These are phyloP conservation scores for Gila robusta DNA, from an alignment of 2,797 vertebrate species.

Conservation along the genomic window DNA sequence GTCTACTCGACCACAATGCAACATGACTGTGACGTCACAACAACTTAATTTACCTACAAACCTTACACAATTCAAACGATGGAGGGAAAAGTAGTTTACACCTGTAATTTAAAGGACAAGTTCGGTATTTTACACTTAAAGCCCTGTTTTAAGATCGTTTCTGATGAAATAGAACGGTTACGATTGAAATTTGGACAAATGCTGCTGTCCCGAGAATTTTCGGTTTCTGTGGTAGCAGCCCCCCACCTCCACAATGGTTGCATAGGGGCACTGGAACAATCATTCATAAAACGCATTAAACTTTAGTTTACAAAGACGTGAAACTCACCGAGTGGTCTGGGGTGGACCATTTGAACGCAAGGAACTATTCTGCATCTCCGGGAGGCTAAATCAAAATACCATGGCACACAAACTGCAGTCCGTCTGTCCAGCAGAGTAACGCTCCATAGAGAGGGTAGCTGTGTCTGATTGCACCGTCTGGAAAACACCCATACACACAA, in stretches of 20 bases:
- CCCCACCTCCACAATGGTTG: too few relatives aligned
- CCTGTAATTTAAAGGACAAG: background rate
- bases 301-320: too few relatives aligned
- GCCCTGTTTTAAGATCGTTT: too few relatives aligned
- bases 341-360: background rate
- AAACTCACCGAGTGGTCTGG: too few relatives aligned
- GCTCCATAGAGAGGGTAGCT: conserved; percentile 8
- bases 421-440: conserved; percentile 18
- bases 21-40: background rate
- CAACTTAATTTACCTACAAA: background rate
- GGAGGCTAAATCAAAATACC: background rate
- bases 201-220: too few relatives aligned
- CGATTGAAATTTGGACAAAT: too few relatives aligned
- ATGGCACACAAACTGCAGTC: conserved; percentile 18
- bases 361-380: background rate
- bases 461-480: conserved; percentile 41
- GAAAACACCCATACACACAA: conserved; percentile 49
- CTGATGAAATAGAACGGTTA: too few relatives aligned
- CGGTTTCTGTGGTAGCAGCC: too few relatives aligned
- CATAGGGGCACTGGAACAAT: too few relatives aligned
- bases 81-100: background rate
- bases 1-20: background rate
- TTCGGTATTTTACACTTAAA: too few relatives aligned
- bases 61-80: background rate
- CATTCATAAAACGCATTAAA: too few relatives aligned